Conservation (phyloP, 2,113 vertebrate species). For the Periophthalmus modestus region DNA sequence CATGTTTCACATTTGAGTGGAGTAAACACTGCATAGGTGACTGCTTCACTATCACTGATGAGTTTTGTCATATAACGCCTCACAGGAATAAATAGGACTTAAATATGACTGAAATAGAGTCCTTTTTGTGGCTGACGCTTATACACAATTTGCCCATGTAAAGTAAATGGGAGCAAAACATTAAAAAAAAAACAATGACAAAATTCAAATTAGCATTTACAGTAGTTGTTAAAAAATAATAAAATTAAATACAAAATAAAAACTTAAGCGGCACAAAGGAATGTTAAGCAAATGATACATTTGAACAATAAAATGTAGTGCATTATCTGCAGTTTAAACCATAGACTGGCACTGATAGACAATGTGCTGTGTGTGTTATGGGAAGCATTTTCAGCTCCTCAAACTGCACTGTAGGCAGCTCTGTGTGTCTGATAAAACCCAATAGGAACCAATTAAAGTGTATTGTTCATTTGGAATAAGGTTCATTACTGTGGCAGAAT, state of each 20-base stretch:
- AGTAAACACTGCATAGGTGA: conserved; percentile 76
- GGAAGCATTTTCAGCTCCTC: background rate
- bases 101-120: conserved; percentile 49
- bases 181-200: conserved; percentile 9
- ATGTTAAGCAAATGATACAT: conserved; percentile 39
- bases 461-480: background rate
- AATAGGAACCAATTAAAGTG: background rate
- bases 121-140: conserved; percentile 11
- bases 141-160: conserved; percentile 17
- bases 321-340: conserved; percentile 18
- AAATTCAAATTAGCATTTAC: conserved; percentile 18
- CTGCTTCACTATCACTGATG: conserved; percentile 68
- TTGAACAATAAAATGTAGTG: conserved; percentile 36
- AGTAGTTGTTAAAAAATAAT: background rate
- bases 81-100: conserved; percentile 71
- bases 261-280: conserved; percentile 54
- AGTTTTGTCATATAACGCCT: conserved; percentile 54
- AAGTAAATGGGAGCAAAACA: background rate
- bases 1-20: conserved; percentile 66
- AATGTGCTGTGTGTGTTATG: background rate
- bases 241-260: background rate
- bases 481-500: background rate
- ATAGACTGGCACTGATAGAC: conserved; percentile 1
- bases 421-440: background rate
- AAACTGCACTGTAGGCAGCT: background rate